Base-by-base conservation (phyloP, 2,888 invertebrate species). In the Gortyna flavago region DNA sequence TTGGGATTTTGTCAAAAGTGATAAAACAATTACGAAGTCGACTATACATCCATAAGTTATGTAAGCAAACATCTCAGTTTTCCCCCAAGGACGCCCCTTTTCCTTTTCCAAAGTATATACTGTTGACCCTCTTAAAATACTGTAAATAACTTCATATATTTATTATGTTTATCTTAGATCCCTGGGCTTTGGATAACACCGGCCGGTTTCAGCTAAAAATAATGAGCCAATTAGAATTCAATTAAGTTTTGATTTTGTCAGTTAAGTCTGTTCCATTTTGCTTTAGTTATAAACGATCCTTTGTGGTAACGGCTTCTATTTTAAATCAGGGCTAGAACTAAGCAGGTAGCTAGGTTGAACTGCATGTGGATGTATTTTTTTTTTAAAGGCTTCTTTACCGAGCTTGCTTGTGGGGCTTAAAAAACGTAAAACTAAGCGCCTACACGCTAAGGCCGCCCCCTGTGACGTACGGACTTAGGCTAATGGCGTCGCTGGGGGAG, bases 161-260 rank as follows among this genome's bases (percentile, higher is more conserved):
- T 61, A 68, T 72, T 54, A 64, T 68, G 59, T 81, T 84, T 68
- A 69, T 72, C 44, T 61, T 61, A 41, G 41, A 35, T 62, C 67
- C 67, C 48, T 38, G 32, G 38, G n/a, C 18, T 77, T 13, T 1
- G 81, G 61, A 71, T 48, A 66, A 51, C 29, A 62, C 44, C 13
- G 41, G 16, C 59, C 16, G 59, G 77, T 77, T 59, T 69, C 65
- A 59, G 78, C 78, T 83, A 18, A 78, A 83, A 80, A 70, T 83
- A 80, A 83, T 77, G 59, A 83, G 69, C 69, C 78, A 78, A 83
- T 83, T 83, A 77, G n/a, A 66, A 80, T 77, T 80, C 69, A 70
- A 83, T 83, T 78, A 69, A 61, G 79, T 54, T 83, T 75, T 51
- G 57, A 64, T 64, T 64, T 68, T 68, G 35, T 44, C 18, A 13